Conservation (phyloP, 2,113 vertebrate genomes). For the Nesospiza acunhae region DNA sequence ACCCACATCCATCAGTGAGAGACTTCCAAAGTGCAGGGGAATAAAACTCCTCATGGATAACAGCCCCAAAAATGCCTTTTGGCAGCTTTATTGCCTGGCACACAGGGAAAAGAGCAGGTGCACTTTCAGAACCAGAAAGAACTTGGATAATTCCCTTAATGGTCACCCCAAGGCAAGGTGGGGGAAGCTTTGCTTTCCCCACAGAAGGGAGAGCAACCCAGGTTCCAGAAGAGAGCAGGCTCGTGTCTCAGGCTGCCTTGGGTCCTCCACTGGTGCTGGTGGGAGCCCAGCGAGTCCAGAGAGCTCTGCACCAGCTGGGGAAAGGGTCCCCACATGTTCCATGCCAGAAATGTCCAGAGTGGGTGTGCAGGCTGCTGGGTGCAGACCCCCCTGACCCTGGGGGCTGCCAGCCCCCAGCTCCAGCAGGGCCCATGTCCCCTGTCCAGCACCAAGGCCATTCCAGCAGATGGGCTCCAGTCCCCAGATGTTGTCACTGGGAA, state of each 20-base stretch:
- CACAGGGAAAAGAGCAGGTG: background rate
- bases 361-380: background rate
- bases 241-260: background rate
- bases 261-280: accelerated
- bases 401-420: background rate
- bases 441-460: background rate
- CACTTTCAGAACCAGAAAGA: background rate
- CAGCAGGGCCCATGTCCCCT: background rate
- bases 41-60: background rate
- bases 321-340: accelerated
- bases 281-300: background rate
- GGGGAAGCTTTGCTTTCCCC: background rate
- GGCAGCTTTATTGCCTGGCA: conserved; percentile 7
- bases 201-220: accelerated
- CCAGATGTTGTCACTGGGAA: conserved; percentile 50
- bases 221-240: background rate
- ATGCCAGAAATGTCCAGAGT: background rate
- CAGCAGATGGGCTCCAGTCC: background rate
- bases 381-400: background rate
- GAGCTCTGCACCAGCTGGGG: background rate
- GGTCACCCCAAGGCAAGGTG: background rate
- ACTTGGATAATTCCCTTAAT: background rate
- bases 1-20: background rate
- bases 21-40: conserved; percentile 6
- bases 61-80: background rate